Conservation (phyloP, 2,113 vertebrate species). For the Electrona antarctica region DNA sequence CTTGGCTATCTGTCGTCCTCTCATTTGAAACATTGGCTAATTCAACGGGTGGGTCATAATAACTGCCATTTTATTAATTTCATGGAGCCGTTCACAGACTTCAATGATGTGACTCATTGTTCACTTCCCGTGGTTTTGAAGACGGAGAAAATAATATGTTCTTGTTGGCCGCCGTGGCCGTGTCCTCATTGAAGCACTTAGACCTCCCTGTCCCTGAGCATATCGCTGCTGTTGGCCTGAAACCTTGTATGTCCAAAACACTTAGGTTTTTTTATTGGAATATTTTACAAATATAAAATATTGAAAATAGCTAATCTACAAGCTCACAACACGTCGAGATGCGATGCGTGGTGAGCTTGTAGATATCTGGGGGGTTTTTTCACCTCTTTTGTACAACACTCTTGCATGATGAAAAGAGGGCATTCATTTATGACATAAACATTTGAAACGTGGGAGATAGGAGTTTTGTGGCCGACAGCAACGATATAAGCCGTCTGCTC, state of each 20-base stretch:
- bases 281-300: too few relatives aligned
- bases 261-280: too few relatives aligned
- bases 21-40: slow-evolving; percentile 18
- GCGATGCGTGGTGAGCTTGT: too few relatives aligned
- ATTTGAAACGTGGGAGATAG: too few relatives aligned
- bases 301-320: too few relatives aligned
- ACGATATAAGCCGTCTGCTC: slow-evolving; percentile 42
- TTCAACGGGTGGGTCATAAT: not conserved
- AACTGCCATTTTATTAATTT: slow-evolving; percentile 43
- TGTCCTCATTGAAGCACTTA: slow-evolving; percentile 53
- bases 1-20: not conserved
- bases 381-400: too few relatives aligned
- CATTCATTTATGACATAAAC: too few relatives aligned
- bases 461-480: too few relatives aligned
- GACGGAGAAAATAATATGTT: slow-evolving; percentile 11
- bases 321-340: too few relatives aligned
- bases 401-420: too few relatives aligned
- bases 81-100: not conserved
- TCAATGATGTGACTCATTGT: slow-evolving; percentile 47
- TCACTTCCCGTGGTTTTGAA: slow-evolving; percentile 18
- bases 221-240: not conserved
- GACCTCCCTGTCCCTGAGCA: slow-evolving; percentile 41
- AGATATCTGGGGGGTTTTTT: too few relatives aligned
- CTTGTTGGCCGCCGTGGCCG: slow-evolving; percentile 53
- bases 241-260: too few relatives aligned